Percentiles rank a stretch among this genome's conserved stretches.
Evolutionary conservation across 2,113 vertebrate species (phyloP).

Genomic region (Oreotrochilus melanogaster): DNA sequence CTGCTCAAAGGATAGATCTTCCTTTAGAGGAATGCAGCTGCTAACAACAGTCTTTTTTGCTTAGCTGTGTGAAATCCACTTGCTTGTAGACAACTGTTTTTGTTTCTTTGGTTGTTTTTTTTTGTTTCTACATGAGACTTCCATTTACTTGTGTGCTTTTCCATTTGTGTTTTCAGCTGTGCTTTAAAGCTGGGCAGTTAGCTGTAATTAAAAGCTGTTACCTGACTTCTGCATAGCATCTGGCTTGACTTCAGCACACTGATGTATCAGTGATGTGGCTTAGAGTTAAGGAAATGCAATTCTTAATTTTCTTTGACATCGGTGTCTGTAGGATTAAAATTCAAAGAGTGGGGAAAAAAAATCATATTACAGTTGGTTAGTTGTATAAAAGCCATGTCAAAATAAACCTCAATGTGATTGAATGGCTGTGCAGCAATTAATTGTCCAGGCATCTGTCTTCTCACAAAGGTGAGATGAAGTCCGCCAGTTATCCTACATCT

Average conservation of each 20-base stretch:
- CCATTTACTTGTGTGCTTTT: not conserved
- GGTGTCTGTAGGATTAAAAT: constrained; percentile 4
- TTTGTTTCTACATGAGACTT: not conserved
- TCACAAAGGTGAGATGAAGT: not conserved
- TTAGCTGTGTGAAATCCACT: constrained; percentile 4
- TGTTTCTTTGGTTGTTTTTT: not conserved
- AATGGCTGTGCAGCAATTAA: not conserved
- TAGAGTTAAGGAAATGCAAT: not conserved
- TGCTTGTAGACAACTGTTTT: not conserved
- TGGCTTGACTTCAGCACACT: constrained; percentile 11
- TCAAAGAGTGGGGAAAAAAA: not conserved
- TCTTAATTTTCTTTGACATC: not conserved
- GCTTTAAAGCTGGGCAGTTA: constrained; percentile 26
- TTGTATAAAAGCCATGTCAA: not conserved
- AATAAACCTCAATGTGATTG: not conserved
- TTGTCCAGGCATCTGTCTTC: not conserved
- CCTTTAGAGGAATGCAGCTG: not conserved
- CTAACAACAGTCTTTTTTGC: not conserved
- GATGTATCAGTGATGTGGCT: constrained; percentile 16
- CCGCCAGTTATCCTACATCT: not conserved
- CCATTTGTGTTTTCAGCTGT: constrained; percentile 13
- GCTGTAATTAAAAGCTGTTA: constrained; percentile 30
- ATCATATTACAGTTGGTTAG: not conserved
- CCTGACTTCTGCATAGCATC: constrained; percentile 15
- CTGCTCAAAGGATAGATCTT: not conserved